Percentiles rank a stretch among this genome's conserved stretches.
Evolutionary conservation across 2,113 vertebrate species (phyloP).

Genomic region (Urocynchramus pylzowi): DNA sequence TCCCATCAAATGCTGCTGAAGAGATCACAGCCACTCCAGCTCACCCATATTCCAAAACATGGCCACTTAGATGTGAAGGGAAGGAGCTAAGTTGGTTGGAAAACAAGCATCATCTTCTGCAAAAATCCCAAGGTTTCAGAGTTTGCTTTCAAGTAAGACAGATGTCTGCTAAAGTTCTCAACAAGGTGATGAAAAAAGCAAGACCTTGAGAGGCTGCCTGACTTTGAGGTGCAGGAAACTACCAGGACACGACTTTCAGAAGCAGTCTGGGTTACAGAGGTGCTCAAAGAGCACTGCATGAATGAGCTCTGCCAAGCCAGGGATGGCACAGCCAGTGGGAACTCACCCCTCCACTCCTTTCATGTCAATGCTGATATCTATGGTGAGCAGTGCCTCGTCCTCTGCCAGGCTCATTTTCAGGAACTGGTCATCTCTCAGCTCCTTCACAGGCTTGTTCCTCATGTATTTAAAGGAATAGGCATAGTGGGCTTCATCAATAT

Average conservation of each 20-base stretch:
- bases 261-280: neutral
- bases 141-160: neutral
- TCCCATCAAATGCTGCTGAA: neutral
- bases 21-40: neutral
- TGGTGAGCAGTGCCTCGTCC: constrained; percentile 86
- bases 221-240: neutral
- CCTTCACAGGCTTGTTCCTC: constrained; percentile 97
- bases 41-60: neutral
- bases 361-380: constrained; percentile 95
- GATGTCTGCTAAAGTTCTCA: neutral
- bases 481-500: constrained; percentile 93
- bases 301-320: neutral
- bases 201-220: neutral
- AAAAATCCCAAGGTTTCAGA: neutral
- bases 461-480: constrained; percentile 97
- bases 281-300: neutral
- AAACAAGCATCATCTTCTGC: neutral
- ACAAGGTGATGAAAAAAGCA: neutral
- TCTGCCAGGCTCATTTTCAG: constrained; percentile 94
- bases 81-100: neutral
- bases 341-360: constrained; percentile 93
- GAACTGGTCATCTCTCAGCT: constrained; percentile 95
- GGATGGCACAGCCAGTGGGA: neutral
- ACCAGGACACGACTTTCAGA: neutral
- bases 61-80: neutral